Conservation (phyloP, 1,140 invertebrate species). For the Telenomus remus region DNA sequence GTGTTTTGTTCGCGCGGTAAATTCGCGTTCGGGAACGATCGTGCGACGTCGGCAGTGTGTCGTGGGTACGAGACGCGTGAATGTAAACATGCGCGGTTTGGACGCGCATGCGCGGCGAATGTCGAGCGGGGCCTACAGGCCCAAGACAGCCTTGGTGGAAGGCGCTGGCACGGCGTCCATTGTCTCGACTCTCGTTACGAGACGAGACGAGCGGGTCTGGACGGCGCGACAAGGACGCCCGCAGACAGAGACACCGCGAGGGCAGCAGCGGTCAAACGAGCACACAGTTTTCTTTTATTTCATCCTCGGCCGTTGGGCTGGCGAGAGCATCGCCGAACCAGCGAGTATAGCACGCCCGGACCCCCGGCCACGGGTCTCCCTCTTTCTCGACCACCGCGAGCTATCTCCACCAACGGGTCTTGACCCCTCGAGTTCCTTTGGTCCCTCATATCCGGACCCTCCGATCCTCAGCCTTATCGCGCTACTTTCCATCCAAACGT, state of each 20-base stretch:
- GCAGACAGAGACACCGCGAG: conserved; percentile 30
- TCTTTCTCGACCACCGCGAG: conserved; percentile 34
- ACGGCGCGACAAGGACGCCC: conserved; percentile 22
- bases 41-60: conserved; percentile 29
- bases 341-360: conserved; percentile 59
- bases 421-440: conserved; percentile 24
- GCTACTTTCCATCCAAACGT: conserved; percentile 24
- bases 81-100: conserved; percentile 45
- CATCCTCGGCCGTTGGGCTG: conserved; percentile 58
- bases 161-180: conserved; percentile 71
- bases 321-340: conserved; percentile 63
- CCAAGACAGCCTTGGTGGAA: conserved; percentile 70
- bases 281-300: conserved; percentile 33
- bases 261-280: conserved; percentile 56
- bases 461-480: conserved; percentile 16
- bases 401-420: conserved; percentile 41
- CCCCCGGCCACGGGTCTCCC: conserved; percentile 64
- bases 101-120: conserved; percentile 54
- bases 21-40: conserved; percentile 24
- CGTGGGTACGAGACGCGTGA: conserved; percentile 27
- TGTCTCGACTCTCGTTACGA: conserved; percentile 74
- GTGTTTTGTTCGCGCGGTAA: conserved; percentile 43
- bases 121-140: conserved; percentile 57
- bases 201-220: conserved; percentile 66
- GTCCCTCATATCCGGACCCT: conserved; percentile 20